Conservation (phyloP, 2,888 invertebrate species). For the Lucinisca nassula region DNA sequence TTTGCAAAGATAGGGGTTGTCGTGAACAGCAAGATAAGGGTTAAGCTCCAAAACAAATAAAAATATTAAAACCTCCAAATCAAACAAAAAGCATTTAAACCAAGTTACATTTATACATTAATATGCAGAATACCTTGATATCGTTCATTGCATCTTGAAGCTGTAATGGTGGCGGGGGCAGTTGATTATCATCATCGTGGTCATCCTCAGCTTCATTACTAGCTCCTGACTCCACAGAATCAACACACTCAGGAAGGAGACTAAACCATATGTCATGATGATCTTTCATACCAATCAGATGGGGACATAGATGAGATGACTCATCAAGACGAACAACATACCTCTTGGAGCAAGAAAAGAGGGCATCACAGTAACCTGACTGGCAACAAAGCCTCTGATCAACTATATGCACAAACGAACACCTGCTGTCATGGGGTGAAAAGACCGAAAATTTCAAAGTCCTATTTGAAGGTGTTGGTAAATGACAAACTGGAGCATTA, state of each 20-base stretch:
- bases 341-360: neutral
- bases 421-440: neutral
- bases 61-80: neutral
- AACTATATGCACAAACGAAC: neutral
- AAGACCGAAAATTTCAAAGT: neutral
- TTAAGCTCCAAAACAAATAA: no score
- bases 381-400: neutral
- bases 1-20: no score
- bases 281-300: neutral
- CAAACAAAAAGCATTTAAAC: neutral
- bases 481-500: neutral
- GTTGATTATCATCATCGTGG: neutral
- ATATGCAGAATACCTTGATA: neutral
- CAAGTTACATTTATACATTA: neutral
- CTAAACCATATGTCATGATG: neutral
- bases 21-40: no score
- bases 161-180: neutral
- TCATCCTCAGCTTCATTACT: neutral
- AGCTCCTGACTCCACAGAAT: neutral
- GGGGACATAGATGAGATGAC: neutral
- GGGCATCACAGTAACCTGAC: neutral
- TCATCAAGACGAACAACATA: neutral
- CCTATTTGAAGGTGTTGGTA: neutral
- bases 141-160: neutral
- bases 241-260: neutral